Evolutionary conservation across 2,888 invertebrate genomes (phyloP), one percentile per base, ranked within the genome.

Genomic region (Acleris holmiana): DNA sequence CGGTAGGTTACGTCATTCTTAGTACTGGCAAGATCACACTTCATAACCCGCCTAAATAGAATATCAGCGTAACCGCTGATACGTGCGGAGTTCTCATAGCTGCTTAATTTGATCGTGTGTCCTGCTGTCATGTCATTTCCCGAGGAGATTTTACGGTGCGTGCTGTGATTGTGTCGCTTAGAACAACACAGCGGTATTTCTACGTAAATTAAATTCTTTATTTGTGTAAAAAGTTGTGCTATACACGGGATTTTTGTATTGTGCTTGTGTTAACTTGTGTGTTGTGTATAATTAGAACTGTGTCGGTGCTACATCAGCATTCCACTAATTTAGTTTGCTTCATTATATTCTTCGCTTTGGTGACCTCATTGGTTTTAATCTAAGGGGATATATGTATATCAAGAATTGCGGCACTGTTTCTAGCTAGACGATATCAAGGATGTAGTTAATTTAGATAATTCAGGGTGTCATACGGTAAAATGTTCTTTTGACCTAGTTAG

Each of bases 1-100:
- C 56, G 64, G 67, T 67, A 67, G 78, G 71, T 89, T 82, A 88
- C 89, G 89, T 89, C 89, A 89, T 84, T 73, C 73, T 71, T 67
- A 77, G 69, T 74, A 79, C 84, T 88, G 88, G 89, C 87, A 86
- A 84, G 76, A 77, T 80, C 84, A 73, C 77, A 67, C 40, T 58
- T 56, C 55, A 73, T 71, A 77, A 85, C 10, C 44, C 86, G 72
- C 69, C 82, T 57, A 72, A 72, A 68, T 80, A 74, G 13, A 71
- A 75, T 75, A 75, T 69, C 71, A 69, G 66, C 51, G 18, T 54
- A 55, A 50, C 58, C 15, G 23, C 10, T 29, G 21, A 23, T 55
- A 61, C 50, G 66, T 23, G 56, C 35, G 3, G 51, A 62, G 47
- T 53, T 23, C 46, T 46, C n/a, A 17, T 55, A 66, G 69, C 75